Evolutionary conservation across 2,888 invertebrate species (phyloP).

Genomic region (Hydriomena furcata): DNA sequence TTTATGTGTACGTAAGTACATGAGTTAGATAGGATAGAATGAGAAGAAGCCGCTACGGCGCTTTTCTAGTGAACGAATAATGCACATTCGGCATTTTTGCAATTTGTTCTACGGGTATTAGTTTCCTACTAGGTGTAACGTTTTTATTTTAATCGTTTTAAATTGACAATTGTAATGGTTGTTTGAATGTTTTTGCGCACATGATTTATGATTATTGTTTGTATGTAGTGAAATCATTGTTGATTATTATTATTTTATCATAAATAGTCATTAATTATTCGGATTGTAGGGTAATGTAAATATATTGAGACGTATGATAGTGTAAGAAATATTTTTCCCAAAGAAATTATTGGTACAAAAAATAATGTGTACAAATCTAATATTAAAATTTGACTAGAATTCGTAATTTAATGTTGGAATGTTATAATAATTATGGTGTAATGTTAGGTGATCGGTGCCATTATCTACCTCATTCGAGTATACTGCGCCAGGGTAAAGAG

Average conservation of each 20-base stretch:
- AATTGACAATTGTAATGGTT: constrained; percentile 51
- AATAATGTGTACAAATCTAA: constrained; percentile 79
- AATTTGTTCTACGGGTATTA: constrained; percentile 84
- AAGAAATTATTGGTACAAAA: constrained; percentile 83
- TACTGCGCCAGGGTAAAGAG: constrained; percentile 72
- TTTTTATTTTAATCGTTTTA: constrained; percentile 73
- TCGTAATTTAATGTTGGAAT: constrained; percentile 77
- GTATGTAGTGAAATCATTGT: constrained; percentile 71
- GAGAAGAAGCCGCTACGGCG: constrained; percentile 15
- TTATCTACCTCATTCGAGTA: constrained; percentile 75
- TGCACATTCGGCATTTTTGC: constrained; percentile 56
- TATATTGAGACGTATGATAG: constrained; percentile 51
- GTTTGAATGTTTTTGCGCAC: constrained; percentile 71
- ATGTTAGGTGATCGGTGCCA: constrained; percentile 66
- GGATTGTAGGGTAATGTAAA: constrained; percentile 63
- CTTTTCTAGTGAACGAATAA: constrained; percentile 31
- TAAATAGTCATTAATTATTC: constrained; percentile 53
- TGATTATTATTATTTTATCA: constrained; percentile 82
- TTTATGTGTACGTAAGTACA: constrained; percentile 29
- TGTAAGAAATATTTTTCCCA: constrained; percentile 72
- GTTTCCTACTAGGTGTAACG: constrained; percentile 81
- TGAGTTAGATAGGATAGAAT: constrained; percentile 14
- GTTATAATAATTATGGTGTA: constrained; percentile 69
- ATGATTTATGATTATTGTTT: constrained; percentile 59
- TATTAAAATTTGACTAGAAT: constrained; percentile 62